Evolutionary conservation across 2,113 vertebrate genomes (phyloP).

Genomic region (Dicerorhinus sumatrensis): DNA sequence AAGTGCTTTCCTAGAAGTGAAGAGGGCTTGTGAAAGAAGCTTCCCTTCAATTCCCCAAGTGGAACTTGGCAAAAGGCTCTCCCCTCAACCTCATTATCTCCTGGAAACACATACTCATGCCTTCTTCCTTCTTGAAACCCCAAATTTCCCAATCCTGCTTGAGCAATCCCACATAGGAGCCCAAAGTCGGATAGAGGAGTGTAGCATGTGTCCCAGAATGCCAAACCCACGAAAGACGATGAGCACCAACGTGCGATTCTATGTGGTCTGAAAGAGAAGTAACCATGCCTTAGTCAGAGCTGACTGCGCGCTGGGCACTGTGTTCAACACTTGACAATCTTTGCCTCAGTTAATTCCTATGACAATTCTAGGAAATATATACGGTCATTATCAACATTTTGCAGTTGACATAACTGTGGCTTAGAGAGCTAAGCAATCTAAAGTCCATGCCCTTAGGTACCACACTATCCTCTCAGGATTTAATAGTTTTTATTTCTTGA

Average conservation of each 20-base stretch:
- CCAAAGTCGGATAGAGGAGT: not conserved
- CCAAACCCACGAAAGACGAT: not conserved
- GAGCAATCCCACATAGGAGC: not conserved
- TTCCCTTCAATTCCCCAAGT: not conserved
- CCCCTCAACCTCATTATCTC: not conserved
- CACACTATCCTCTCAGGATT: not conserved
- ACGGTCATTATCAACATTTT: not conserved
- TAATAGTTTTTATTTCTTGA: slow-evolving; percentile 22
- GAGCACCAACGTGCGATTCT: rapidly evolving
- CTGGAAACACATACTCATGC: not conserved
- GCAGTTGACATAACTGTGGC: not conserved
- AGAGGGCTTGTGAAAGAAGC: not conserved
- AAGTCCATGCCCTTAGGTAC: not conserved
- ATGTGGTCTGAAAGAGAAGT: not conserved
- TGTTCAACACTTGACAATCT: not conserved
- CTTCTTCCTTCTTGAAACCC: not conserved
- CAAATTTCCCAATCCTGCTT: not conserved
- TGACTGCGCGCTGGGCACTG: not conserved
- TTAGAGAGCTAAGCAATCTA: slow-evolving; percentile 26
- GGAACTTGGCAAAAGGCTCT: not conserved
- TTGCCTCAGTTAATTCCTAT: not conserved
- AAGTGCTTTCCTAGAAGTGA: not conserved
- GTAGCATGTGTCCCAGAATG: not conserved
- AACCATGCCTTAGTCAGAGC: not conserved
- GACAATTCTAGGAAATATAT: not conserved